Conservation (phyloP, 2,888 invertebrate species). For the Calameuta idolon region DNA sequence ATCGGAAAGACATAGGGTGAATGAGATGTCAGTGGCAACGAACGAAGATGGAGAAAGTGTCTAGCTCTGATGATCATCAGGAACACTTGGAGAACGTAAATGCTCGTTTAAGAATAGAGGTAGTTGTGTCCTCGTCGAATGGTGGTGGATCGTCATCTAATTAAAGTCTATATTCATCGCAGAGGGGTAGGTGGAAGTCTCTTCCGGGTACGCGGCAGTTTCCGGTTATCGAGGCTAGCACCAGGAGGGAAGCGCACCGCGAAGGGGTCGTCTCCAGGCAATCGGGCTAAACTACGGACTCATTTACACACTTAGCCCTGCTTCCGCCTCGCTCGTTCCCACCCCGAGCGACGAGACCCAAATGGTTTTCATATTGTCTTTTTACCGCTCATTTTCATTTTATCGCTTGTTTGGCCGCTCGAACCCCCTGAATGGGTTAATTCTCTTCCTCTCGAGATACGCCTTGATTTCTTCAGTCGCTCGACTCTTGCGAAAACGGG, state of each 20-base stretch:
- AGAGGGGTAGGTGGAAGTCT: constrained; percentile 36
- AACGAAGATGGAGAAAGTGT: background rate
- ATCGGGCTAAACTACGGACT: constrained; percentile 63
- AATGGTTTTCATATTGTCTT: constrained; percentile 67
- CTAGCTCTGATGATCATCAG: background rate
- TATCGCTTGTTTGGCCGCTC: constrained; percentile 63
- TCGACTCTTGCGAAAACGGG: background rate
- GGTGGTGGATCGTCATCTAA: constrained; percentile 27
- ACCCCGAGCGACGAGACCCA: constrained; percentile 40
- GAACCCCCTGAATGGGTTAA: constrained; percentile 33
- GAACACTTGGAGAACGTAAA: background rate
- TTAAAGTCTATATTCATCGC: constrained; percentile 36
- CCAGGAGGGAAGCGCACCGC: constrained; percentile 47
- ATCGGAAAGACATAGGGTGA: background rate
- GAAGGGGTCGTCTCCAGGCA: constrained; percentile 58
- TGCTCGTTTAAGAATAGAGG: background rate
- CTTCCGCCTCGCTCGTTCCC: constrained; percentile 50
- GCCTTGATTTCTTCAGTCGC: background rate
- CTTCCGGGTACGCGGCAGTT: constrained; percentile 21
- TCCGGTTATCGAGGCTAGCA: constrained; percentile 21
- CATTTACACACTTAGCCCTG: constrained; percentile 63
- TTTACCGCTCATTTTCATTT: constrained; percentile 67
- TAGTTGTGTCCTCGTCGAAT: background rate
- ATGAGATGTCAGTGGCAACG: background rate
- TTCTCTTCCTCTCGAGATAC: constrained; percentile 31